A percentile compares a stretch with the other conserved stretches of the same genome.
phyloP scores from a whole-genome alignment of 2,797 vertebrate genomes.

The Gymnoscopelus microlampas region DNA sequence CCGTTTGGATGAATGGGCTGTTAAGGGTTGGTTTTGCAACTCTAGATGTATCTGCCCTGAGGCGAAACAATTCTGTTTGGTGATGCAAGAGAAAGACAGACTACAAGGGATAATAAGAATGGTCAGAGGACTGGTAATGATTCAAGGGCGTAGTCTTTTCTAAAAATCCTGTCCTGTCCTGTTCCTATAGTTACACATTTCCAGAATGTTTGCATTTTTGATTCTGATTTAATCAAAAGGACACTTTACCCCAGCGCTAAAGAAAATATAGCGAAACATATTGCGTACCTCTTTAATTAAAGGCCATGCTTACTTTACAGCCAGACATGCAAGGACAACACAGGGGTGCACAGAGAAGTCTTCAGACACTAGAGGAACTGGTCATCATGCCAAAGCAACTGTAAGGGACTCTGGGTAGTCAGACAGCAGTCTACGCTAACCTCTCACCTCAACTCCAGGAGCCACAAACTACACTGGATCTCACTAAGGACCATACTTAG shows the following conservation, averaged over 20 bases:
- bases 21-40: too few relatives aligned
- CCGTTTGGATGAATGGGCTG: too few relatives aligned
- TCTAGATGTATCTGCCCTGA: slow-evolving; percentile 31
- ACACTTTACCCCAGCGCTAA: slow-evolving; percentile 17
- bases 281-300: slow-evolving; percentile 12
- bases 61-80: slow-evolving; percentile 52
- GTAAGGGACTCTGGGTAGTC: slow-evolving; percentile 78
- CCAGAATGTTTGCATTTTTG: too few relatives aligned
- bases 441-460: slow-evolving; percentile 33
- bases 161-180: slow-evolving; percentile 2
- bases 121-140: slow-evolving; percentile 11
- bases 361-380: slow-evolving; percentile 15
- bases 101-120: neutral
- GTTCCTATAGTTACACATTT: too few relatives aligned
- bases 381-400: slow-evolving; percentile 41
- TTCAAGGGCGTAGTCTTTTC: slow-evolving; percentile 14
- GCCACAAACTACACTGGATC: slow-evolving; percentile 23
- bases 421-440: slow-evolving; percentile 53
- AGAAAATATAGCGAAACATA: slow-evolving; percentile 12
- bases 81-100: slow-evolving; percentile 39
- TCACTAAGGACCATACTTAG: slow-evolving; percentile 27
- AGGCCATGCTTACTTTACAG: slow-evolving; percentile 50
- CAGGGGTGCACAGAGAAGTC: slow-evolving; percentile 18
- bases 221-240: neutral
- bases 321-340: slow-evolving; percentile 48